These are phyloP conservation scores for Globodera rostochiensis DNA, from an alignment of 1,140 invertebrate genomes.

Conservation along the genomic window DNA sequence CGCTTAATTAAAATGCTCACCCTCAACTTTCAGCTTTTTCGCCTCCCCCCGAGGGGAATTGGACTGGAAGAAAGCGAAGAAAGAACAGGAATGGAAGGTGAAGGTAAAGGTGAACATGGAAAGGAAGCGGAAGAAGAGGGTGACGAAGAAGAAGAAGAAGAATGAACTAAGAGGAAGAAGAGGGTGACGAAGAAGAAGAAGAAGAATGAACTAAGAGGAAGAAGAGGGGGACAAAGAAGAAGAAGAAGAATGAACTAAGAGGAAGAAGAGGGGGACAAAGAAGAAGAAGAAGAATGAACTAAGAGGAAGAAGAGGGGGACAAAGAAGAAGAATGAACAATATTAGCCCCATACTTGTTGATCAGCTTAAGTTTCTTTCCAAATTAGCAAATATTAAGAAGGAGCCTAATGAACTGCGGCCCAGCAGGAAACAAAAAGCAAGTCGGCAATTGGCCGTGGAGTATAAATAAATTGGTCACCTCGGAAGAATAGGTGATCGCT, in stretches of 20 bases:
- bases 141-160: background rate
- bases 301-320: background rate
- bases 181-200: background rate
- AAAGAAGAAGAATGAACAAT: background rate
- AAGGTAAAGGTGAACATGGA: background rate
- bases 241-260: background rate
- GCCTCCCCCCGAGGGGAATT: background rate
- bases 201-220: background rate
- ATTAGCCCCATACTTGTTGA: no score
- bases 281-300: background rate
- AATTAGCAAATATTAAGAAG: no score
- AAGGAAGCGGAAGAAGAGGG: background rate
- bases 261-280: background rate
- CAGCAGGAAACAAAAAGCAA: background rate
- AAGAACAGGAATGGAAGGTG: background rate
- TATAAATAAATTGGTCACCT: background rate
- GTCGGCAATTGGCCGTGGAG: background rate
- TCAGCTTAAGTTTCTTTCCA: no score
- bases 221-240: background rate
- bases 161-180: background rate
- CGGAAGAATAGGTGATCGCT: background rate
- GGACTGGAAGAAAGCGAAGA: background rate
- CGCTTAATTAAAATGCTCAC: conserved; percentile 12
- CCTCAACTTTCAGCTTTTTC: background rate
- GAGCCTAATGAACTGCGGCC: no score